Percentiles rank a stretch among this genome's conserved stretches.
phyloP scores from a whole-genome alignment of 2,113 vertebrate genomes.

The Oxygymnocypris stewartii region DNA sequence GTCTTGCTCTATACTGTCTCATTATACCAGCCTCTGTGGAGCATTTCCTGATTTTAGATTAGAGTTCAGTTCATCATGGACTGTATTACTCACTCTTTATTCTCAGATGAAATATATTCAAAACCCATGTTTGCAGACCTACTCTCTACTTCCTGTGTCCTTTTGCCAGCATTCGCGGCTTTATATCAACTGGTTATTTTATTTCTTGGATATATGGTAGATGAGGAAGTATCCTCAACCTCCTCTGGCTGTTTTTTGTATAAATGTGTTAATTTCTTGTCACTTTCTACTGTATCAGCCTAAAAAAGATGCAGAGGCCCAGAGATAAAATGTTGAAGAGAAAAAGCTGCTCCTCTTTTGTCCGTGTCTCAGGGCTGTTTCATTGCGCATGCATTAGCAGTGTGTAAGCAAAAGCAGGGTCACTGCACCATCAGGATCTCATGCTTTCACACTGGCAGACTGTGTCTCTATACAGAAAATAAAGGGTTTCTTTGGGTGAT shows the following conservation, averaged over 20 bases:
- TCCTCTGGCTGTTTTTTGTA: not conserved
- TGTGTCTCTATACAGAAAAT: too few relatives aligned
- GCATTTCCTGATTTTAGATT: constrained; percentile 7
- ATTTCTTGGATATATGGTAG: too few relatives aligned
- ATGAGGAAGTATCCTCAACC: not conserved
- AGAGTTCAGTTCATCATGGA: not conserved
- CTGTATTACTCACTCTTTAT: not conserved
- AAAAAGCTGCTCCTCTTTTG: not conserved
- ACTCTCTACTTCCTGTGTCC: not conserved
- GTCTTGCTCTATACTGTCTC: not conserved
- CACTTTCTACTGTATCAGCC: constrained; percentile 10
- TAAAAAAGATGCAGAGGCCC: not conserved
- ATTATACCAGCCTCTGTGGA: not conserved
- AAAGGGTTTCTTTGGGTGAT: too few relatives aligned
- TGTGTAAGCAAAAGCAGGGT: not conserved
- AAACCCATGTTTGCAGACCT: not conserved
- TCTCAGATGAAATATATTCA: not conserved
- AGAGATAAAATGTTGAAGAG: not conserved
- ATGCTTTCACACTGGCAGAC: not conserved
- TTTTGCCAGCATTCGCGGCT: not conserved
- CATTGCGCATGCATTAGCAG: constrained; percentile 1
- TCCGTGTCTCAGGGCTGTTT: not conserved
- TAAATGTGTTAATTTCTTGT: not conserved
- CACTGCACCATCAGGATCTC: not conserved
- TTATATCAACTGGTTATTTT: not conserved